These are phyloP conservation scores for Hypsibius dujardini DNA, from an alignment of 1,140 invertebrate species.

Conservation along the genomic window DNA sequence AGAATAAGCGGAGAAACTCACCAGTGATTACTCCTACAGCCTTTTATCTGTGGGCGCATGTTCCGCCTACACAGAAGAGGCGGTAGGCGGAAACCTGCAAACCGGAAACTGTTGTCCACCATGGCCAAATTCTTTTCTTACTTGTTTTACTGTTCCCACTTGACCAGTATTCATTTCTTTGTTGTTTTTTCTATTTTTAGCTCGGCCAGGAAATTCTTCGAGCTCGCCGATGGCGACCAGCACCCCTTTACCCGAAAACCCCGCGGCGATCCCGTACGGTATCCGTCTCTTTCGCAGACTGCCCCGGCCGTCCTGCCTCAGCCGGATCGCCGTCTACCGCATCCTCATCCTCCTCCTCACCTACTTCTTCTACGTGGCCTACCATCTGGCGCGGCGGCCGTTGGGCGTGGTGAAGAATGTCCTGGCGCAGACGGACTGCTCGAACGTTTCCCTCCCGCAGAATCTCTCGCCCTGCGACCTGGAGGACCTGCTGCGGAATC, in stretches of 20 bases:
- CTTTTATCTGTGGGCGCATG: too few species aligned
- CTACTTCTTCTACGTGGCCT: conserved; percentile 68
- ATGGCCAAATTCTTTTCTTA: too few species aligned
- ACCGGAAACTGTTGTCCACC: too few species aligned
- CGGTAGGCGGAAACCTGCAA: too few species aligned
- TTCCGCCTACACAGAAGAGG: too few species aligned
- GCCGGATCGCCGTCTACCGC: conserved; percentile 36
- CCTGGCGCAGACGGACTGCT: conserved; percentile 58
- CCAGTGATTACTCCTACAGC: too few species aligned
- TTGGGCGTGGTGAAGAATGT: conserved; percentile 45
- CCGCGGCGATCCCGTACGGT: background rate
- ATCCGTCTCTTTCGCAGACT: background rate
- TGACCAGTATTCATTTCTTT: too few species aligned
- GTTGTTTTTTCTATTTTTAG: too few species aligned
- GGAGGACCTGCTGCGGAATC: conserved; percentile 21
- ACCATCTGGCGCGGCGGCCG: conserved; percentile 77
- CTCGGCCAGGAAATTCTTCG: too few species aligned
- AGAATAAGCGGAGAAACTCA: too few species aligned
- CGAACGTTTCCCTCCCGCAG: conserved; percentile 39
- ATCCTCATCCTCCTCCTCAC: conserved; percentile 56
- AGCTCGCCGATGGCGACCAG: background rate
- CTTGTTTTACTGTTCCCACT: too few species aligned
- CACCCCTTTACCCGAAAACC: background rate
- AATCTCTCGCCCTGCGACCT: conserved; percentile 37
- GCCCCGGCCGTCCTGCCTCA: background rate